phyloP scores from a whole-genome alignment of 2,113 vertebrate species.

The Alethe diademata region DNA sequence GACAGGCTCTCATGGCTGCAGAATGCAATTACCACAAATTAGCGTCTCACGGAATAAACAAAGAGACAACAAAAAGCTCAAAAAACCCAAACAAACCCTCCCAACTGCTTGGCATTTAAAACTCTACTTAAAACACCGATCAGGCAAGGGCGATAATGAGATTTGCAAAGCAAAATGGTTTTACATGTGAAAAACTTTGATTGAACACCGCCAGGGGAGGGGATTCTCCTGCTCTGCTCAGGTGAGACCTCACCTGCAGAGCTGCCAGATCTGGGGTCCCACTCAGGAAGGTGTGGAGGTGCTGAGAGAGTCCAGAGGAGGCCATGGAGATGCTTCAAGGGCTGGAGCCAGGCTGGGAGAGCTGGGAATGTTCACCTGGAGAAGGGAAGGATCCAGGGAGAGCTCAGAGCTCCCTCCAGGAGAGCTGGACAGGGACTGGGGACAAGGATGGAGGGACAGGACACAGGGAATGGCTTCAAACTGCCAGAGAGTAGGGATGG shows the following conservation, averaged over 20 bases:
- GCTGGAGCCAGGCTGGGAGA: not conserved
- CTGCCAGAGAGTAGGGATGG: accelerated
- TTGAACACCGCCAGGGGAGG: not conserved
- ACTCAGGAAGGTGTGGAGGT: not conserved
- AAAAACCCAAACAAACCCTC: not conserved
- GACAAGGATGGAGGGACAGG: not conserved
- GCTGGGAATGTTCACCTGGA: not conserved
- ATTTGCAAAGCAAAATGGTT: not conserved
- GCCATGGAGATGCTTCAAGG: not conserved
- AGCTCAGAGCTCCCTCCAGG: not conserved
- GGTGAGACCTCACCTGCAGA: not conserved
- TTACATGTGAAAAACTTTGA: not conserved
- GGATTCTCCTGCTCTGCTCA: not conserved
- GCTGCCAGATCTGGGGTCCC: not conserved
- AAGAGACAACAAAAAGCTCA: not conserved
- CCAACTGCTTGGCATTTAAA: not conserved
- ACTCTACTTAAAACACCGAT: not conserved
- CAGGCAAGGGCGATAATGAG: not conserved
- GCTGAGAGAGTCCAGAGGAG: not conserved
- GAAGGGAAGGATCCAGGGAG: not conserved
- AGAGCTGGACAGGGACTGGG: not conserved
- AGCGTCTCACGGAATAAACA: conserved; percentile 20
- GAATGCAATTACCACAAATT: conserved; percentile 52
- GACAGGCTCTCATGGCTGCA: not conserved
- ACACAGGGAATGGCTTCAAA: not conserved